A percentile compares a stretch with the other conserved stretches of the same genome.
These are phyloP conservation scores for Rhinichthys osculus DNA, from an alignment of 2,797 vertebrate genomes.

Conservation along the genomic window DNA sequence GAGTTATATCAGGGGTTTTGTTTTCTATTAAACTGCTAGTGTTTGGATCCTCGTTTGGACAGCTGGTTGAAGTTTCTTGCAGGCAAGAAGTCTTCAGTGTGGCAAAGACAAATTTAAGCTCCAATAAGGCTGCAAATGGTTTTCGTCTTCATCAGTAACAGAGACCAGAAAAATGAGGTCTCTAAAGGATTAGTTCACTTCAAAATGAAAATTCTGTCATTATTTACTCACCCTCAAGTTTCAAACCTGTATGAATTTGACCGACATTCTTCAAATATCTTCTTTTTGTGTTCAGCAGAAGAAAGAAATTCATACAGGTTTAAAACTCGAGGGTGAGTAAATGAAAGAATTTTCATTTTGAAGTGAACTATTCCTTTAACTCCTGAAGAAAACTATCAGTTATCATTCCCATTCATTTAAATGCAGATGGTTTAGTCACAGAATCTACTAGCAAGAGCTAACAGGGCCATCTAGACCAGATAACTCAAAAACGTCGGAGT, in stretches of 20 bases:
- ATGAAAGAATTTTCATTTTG: too few relatives aligned
- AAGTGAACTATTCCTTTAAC: background rate
- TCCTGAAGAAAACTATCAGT: background rate
- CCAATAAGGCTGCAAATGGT: slow-evolving; percentile 12
- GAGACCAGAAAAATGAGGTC: background rate
- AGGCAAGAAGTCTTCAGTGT: slow-evolving; percentile 5
- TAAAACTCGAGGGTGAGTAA: too few relatives aligned
- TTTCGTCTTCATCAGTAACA: background rate
- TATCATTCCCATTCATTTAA: slow-evolving; percentile 2
- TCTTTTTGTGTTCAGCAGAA: too few relatives aligned
- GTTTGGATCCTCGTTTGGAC: background rate
- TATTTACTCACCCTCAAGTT: too few relatives aligned
- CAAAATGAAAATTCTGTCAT: too few relatives aligned
- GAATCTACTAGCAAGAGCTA: background rate
- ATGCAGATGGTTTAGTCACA: slow-evolving; percentile 27
- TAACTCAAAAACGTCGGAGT: slow-evolving; percentile 38
- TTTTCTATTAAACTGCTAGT: slow-evolving; percentile 28
- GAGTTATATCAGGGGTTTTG: slow-evolving; percentile 11
- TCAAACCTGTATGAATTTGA: too few relatives aligned
- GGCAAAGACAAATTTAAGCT: slow-evolving; percentile 23
- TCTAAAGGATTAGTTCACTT: background rate
- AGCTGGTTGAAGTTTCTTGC: slow-evolving; percentile 27
- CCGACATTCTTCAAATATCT: too few relatives aligned
- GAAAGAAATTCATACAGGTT: too few relatives aligned
- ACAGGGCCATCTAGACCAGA: slow-evolving; percentile 6